A percentile compares a stretch with the other conserved stretches of the same genome.
These are phyloP conservation scores for Rhopilema esculentum DNA, from an alignment of 30 jellyfish, hydroid and myxozoan genomes.

Conservation along the genomic window DNA sequence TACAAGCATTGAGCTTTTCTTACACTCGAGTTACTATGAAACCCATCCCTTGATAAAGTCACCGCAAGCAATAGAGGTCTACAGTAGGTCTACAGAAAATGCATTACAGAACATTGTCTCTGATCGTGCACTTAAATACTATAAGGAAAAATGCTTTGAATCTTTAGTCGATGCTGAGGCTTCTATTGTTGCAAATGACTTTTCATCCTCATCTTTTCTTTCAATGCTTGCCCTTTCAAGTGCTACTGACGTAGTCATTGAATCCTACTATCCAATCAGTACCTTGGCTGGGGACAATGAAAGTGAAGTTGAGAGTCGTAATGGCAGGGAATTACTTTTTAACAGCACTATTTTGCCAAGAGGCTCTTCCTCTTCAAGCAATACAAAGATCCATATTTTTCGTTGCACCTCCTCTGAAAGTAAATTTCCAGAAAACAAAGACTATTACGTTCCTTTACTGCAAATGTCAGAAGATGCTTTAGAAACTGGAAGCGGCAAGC, in stretches of 20 bases:
- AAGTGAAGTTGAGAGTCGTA: not conserved
- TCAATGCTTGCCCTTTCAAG: conserved; percentile 8
- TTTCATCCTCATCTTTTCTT: conserved; percentile 2
- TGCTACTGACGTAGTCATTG: not conserved
- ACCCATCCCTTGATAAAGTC: no score
- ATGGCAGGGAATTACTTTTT: not conserved
- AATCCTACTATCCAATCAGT: not conserved
- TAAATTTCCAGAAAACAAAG: no score
- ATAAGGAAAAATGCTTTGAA: not conserved
- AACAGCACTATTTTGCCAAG: not conserved
- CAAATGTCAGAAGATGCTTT: no score
- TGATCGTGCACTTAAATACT: not conserved
- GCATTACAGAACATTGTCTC: not conserved
- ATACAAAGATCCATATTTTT: not conserved
- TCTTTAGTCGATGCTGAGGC: not conserved
- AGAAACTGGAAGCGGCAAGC: no score
- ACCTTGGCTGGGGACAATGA: not conserved
- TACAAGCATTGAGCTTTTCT: no score
- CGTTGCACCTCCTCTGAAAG: no score
- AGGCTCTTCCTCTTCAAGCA: not conserved
- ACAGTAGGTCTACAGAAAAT: no score
- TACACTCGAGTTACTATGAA: no score
- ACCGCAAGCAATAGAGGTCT: no score
- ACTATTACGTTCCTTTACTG: no score
- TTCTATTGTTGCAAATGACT: not conserved